A percentile compares a stretch with the other conserved stretches of the same genome.
phyloP scores from a whole-genome alignment of 2,888 invertebrate genomes.

The Clivina fossor region DNA sequence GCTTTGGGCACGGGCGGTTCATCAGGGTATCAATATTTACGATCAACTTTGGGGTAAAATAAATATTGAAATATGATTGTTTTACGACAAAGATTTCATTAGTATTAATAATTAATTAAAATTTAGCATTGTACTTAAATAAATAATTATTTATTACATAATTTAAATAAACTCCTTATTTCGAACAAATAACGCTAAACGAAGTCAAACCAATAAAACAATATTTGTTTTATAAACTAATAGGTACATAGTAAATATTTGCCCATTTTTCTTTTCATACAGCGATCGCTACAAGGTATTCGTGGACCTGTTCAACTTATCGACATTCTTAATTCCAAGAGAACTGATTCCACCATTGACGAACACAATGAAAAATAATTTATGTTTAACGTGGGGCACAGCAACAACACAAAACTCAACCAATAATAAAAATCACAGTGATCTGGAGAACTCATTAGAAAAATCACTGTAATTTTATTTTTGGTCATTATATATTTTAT shows the following conservation, averaged over 20 bases:
- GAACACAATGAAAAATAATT: constrained; percentile 75
- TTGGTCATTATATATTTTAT: too few relatives aligned
- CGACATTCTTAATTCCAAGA: constrained; percentile 93
- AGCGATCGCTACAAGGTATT: constrained; percentile 99
- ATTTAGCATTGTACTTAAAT: constrained; percentile 7
- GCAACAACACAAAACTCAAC: constrained; percentile 34
- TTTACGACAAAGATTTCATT: too few relatives aligned
- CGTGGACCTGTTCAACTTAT: constrained; percentile 94
- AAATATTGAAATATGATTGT: background rate
- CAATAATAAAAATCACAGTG: constrained; percentile 8
- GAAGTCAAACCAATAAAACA: too few relatives aligned
- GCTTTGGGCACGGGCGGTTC: constrained; percentile 97
- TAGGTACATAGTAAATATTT: too few relatives aligned
- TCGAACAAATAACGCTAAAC: too few relatives aligned
- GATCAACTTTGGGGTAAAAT: constrained; percentile 90
- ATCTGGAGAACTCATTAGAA: constrained; percentile 24
- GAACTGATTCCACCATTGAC: constrained; percentile 87
- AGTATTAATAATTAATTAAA: constrained; percentile 1
- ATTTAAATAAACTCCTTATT: too few relatives aligned
- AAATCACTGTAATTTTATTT: constrained; percentile 19
- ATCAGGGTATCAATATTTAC: constrained; percentile 95
- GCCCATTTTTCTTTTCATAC: constrained; percentile 47
- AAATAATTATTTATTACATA: constrained; percentile 20
- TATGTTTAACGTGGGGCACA: constrained; percentile 62
- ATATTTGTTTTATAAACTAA: too few relatives aligned